A percentile compares a stretch with the other conserved stretches of the same genome.
These are phyloP conservation scores for Sorex fumeus DNA, from an alignment of 2,113 vertebrate genomes.

Conservation along the genomic window DNA sequence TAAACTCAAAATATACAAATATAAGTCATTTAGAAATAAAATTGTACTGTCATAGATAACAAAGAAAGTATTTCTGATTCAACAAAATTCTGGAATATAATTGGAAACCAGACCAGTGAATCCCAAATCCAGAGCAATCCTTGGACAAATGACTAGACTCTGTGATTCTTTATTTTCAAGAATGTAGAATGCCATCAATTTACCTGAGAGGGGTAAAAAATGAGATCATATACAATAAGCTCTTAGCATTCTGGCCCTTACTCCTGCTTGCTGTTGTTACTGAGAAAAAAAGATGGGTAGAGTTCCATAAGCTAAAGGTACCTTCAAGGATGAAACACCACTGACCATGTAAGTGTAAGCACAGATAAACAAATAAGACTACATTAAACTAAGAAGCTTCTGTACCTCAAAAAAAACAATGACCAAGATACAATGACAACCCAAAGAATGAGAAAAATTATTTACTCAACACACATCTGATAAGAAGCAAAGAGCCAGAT, in stretches of 20 bases:
- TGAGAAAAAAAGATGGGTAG: no score
- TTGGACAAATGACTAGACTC: background rate
- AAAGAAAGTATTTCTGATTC: background rate
- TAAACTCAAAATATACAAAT: conserved; percentile 43
- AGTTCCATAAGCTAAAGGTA: no score
- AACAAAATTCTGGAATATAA: background rate
- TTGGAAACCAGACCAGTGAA: background rate
- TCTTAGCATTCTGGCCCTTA: background rate
- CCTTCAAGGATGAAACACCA: no score
- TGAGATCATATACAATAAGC: background rate
- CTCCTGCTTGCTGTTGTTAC: no score
- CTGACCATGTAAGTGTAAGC: no score
- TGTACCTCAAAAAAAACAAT: no score
- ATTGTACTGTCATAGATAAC: background rate
- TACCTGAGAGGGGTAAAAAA: background rate
- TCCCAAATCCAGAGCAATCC: background rate
- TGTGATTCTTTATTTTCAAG: conserved; percentile 9
- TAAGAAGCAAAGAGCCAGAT: no score
- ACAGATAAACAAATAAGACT: no score
- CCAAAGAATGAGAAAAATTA: no score
- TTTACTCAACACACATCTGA: no score
- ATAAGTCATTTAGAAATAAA: conserved; percentile 39
- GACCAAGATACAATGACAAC: no score
- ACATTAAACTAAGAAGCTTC: no score
- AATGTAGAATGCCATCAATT: background rate